These are phyloP conservation scores for Pardosa pseudoannulata DNA, from an alignment of 2,888 invertebrate species.

Conservation along the genomic window DNA sequence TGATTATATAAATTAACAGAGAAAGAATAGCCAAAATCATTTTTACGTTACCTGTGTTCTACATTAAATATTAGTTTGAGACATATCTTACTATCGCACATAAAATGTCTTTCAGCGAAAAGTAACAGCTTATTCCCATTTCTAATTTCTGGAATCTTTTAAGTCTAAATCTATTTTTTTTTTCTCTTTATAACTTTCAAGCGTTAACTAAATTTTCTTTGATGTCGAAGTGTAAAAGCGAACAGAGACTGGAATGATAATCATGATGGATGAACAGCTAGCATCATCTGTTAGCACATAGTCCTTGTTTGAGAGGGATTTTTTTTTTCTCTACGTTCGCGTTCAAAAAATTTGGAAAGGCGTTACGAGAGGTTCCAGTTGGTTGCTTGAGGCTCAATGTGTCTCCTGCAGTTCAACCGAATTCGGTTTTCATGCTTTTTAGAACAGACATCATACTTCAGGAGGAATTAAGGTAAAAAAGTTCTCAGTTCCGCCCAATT, in stretches of 20 bases:
- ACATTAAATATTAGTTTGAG: no score
- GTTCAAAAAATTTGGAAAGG: not conserved
- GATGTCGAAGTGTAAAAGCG: constrained; percentile 6
- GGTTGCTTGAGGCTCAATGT: not conserved
- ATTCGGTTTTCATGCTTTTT: no score
- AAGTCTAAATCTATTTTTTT: not conserved
- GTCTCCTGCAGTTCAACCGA: not conserved
- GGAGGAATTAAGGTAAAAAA: no score
- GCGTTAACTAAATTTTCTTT: not conserved
- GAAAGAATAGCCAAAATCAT: no score
- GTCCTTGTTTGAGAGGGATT: not conserved
- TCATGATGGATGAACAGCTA: constrained; percentile 36
- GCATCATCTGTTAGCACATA: constrained; percentile 21
- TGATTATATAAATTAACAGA: no score
- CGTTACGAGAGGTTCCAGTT: not conserved
- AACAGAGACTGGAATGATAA: constrained; percentile 13
- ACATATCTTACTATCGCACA: no score
- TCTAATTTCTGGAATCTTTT: no score
- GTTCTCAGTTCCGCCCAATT: no score
- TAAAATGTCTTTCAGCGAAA: no score
- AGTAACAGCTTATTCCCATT: no score
- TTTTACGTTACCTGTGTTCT: no score
- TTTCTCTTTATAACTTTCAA: not conserved
- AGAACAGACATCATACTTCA: no score
- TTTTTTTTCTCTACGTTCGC: not conserved